Evolutionary conservation across 2,888 invertebrate species (phyloP), one percentile per base, ranked within the genome.

Genomic region (Conus canariensis): DNA sequence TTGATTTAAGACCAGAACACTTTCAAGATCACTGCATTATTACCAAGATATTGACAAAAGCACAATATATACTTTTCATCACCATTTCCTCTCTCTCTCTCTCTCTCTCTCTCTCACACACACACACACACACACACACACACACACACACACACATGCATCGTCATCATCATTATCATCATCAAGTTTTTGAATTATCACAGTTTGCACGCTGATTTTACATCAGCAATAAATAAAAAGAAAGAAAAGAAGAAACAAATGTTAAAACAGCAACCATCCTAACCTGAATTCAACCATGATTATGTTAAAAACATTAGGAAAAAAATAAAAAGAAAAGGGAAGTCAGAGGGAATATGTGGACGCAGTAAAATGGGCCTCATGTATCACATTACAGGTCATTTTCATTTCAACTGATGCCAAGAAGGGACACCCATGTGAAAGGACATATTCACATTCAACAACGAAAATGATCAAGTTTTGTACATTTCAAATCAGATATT

Each of bases 71-170:
- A 45, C 45, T 45, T 3, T 45, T 45, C 45, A 45, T 45, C 45
- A 45, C 45, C 45, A 30, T 45, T 4, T 45, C 45, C 45, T 45
- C 45, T 45, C 64, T 14, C 16, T 16, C 64, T 64, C 64, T 64
- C 64, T 64, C 64, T 10, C 16, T 64, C 64, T 64, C 7, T 64
- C 64, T 7, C 64, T 7, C 64, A 3, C 64, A 10, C 82, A 45
- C 80, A 80, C 59, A 85, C 85, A 85, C 85, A 85, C 82, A 30
- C 82, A 30, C 45, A 82, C 82, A 10, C 82, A 82, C 30, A 56
- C 7, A 6, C 30, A 56, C 82, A 30, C 56, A 30, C 45, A 82
- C 82, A 10, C 82, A 56, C 30, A 82, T 30, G 30, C 30, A 82
- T 9, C 25, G 10, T 19, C 77, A 12, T 10, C 12, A 10, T 77